phyloP scores from a whole-genome alignment of 2,888 invertebrate genomes.

The Archaeoteleia sp. region DNA sequence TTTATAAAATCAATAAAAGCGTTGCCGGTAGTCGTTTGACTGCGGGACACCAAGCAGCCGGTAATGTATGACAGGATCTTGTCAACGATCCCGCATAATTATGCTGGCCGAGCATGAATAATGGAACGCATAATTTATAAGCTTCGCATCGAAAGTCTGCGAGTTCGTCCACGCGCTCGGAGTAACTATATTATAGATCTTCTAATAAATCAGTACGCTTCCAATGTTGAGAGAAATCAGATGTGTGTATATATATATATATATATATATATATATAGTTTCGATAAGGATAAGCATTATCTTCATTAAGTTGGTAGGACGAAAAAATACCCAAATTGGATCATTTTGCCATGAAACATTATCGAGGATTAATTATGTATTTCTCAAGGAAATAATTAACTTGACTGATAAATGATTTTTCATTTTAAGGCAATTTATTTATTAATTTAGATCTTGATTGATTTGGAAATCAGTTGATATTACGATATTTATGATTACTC shows the following conservation, averaged over 20 bases:
- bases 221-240: conserved; percentile 61
- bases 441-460: no score
- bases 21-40: conserved; percentile 35
- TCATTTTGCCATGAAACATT: no score
- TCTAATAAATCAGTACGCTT: conserved; percentile 60
- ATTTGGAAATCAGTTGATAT: no score
- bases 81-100: conserved; percentile 68
- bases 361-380: no score
- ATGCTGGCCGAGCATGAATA: conserved; percentile 68
- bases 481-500: no score
- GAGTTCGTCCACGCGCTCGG: conserved; percentile 27
- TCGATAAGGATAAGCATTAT: conserved; percentile 63
- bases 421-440: no score
- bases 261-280: no score
- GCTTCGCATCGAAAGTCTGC: conserved; percentile 56
- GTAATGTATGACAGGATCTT: conserved; percentile 64
- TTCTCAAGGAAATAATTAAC: no score
- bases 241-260: no score
- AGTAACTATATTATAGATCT: conserved; percentile 46
- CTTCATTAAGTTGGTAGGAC: conserved; percentile 4
- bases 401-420: no score
- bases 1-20: conserved; percentile 43
- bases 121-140: conserved; percentile 71
- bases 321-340: not conserved
- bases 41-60: conserved; percentile 14